These are phyloP conservation scores for Triops longicaudatus DNA, from an alignment of 1,140 invertebrate genomes.

Conservation along the genomic window DNA sequence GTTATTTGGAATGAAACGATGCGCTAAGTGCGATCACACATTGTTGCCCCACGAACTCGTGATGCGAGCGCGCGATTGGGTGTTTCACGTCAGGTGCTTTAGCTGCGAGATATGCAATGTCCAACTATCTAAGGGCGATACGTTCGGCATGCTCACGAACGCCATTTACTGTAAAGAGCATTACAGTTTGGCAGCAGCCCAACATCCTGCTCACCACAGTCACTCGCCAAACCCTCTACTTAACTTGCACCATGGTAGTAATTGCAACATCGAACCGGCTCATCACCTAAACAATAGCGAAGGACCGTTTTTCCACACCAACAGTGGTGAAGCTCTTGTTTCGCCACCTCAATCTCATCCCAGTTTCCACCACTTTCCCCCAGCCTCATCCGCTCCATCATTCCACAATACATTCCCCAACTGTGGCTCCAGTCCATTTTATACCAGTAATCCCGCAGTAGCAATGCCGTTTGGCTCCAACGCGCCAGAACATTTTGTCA, in stretches of 20 bases:
- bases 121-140: conserved; percentile 47
- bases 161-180: conserved; percentile 33
- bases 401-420: conserved; percentile 1
- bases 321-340: not conserved
- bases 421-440: not conserved
- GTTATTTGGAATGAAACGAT: conserved; percentile 49
- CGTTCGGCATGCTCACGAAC: conserved; percentile 41
- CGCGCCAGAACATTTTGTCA: not conserved
- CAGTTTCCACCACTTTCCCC: not conserved
- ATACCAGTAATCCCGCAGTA: not conserved
- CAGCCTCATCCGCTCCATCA: not conserved
- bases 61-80: conserved; percentile 44
- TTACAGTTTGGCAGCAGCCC: conserved; percentile 30
- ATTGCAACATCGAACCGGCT: not conserved
- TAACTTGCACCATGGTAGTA: not conserved
- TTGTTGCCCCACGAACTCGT: conserved; percentile 47
- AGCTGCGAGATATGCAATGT: conserved; percentile 45
- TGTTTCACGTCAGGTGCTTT: conserved; percentile 49
- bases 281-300: not conserved
- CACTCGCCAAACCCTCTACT: not conserved
- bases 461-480: not conserved
- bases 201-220: not conserved
- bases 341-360: not conserved
- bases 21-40: conserved; percentile 69
- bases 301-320: conserved; percentile 10